These are phyloP conservation scores for Neocrepidodera transversa DNA, from an alignment of 2,888 invertebrate genomes.

Conservation along the genomic window DNA sequence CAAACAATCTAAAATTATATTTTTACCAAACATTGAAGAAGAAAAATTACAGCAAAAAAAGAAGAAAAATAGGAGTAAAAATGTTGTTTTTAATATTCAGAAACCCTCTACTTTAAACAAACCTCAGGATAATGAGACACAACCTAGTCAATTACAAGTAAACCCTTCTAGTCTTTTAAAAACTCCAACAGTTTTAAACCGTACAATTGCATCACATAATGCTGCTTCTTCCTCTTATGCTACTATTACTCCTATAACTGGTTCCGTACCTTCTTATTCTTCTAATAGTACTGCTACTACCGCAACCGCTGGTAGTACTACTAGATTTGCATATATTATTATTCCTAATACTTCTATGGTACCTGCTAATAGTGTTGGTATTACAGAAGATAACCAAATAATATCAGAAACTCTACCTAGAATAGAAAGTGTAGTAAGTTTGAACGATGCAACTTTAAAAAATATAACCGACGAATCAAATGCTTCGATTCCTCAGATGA, in stretches of 20 bases:
- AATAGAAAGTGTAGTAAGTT: slow-evolving; percentile 13
- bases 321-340: neutral
- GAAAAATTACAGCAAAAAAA: slow-evolving; percentile 11
- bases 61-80: neutral
- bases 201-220: neutral
- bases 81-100: neutral
- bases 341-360: neutral
- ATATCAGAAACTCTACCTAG: neutral
- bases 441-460: neutral
- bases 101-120: neutral
- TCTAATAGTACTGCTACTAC: neutral
- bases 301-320: neutral
- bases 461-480: neutral
- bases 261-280: neutral
- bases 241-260: neutral
- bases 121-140: neutral
- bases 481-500: neutral
- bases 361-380: neutral
- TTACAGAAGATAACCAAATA: no score
- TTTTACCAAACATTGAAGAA: slow-evolving; percentile 25
- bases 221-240: neutral
- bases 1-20: slow-evolving; percentile 34
- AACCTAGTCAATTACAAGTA: neutral
- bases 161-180: neutral
- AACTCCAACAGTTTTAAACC: neutral